A percentile compares a stretch with the other conserved stretches of the same genome.
Evolutionary conservation across 2,797 vertebrate species (phyloP).

Genomic region (Muraenolepis orangiensis): DNA sequence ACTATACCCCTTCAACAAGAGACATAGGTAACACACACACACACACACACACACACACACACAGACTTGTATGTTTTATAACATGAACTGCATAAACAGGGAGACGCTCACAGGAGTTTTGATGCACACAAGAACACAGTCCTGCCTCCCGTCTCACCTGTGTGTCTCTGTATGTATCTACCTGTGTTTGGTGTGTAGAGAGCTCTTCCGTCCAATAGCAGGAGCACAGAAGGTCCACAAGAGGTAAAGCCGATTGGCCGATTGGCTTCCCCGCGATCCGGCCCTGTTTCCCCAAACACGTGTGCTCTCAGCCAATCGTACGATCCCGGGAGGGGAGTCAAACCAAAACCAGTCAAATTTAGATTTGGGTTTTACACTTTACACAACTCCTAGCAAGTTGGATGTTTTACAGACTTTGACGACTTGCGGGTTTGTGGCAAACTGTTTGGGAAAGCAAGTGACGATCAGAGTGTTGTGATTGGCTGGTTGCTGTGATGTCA

Average conservation of each 20-base stretch:
- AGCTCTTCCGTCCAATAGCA: slow-evolving; percentile 81
- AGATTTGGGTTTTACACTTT: too few species aligned
- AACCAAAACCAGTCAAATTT: too few species aligned
- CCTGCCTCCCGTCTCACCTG: slow-evolving; percentile 22
- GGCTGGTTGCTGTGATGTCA: slow-evolving; percentile 51
- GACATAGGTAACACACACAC: too few species aligned
- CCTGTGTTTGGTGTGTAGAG: slow-evolving; percentile 92
- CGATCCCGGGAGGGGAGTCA: background rate
- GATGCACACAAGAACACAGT: too few species aligned
- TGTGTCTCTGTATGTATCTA: slow-evolving; percentile 51
- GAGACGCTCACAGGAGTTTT: background rate
- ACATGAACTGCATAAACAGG: background rate
- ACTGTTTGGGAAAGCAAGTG: slow-evolving; percentile 56
- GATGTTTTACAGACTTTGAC: background rate
- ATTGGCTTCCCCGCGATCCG: slow-evolving; percentile 42
- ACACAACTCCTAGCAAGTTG: too few species aligned
- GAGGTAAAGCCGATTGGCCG: slow-evolving; percentile 81
- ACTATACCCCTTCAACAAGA: too few species aligned
- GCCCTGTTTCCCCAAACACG: slow-evolving; percentile 49
- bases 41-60: background rate
- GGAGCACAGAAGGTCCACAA: slow-evolving; percentile 71
- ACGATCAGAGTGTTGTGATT: slow-evolving; percentile 55
- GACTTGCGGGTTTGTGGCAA: slow-evolving; percentile 8
- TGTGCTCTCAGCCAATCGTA: slow-evolving; percentile 7
- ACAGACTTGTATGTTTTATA: background rate